Conservation (phyloP, 2,113 vertebrate genomes). For the Vulpes vulpes region DNA sequence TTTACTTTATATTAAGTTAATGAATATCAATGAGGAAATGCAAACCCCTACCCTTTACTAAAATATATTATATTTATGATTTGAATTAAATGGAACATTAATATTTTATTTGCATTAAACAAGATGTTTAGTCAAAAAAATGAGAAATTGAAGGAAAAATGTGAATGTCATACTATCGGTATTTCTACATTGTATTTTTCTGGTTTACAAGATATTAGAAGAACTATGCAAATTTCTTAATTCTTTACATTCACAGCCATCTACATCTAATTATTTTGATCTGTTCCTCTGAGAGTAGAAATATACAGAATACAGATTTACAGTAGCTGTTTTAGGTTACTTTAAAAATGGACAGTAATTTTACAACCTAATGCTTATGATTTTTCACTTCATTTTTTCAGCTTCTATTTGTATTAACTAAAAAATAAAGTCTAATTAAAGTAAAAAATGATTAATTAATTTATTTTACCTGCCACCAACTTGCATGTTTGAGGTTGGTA, state of each 20-base stretch:
- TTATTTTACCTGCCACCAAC: background rate
- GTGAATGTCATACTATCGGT: background rate
- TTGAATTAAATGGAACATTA: constrained; percentile 32
- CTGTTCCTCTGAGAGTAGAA: background rate
- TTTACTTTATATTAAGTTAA: constrained; percentile 70
- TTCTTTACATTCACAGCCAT: background rate
- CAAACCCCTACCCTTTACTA: background rate
- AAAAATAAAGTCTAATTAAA: background rate
- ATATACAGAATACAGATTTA: background rate
- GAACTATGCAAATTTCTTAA: background rate
- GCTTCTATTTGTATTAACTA: background rate
- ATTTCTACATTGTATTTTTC: background rate
- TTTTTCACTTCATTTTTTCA: background rate
- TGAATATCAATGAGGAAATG: constrained; percentile 63
- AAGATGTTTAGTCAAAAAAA: background rate
- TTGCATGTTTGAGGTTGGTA: background rate
- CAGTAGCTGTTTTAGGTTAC: background rate
- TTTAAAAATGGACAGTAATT: background rate
- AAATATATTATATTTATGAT: background rate
- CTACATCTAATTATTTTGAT: background rate
- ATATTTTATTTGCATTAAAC: background rate
- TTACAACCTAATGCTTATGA: background rate
- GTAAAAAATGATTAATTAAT: background rate
- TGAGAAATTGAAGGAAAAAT: background rate
- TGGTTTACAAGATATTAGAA: background rate